A percentile compares a stretch with the other conserved stretches of the same genome.
phyloP scores from a whole-genome alignment of 2,888 invertebrate genomes.

The Reticulitermes lucifugus region DNA sequence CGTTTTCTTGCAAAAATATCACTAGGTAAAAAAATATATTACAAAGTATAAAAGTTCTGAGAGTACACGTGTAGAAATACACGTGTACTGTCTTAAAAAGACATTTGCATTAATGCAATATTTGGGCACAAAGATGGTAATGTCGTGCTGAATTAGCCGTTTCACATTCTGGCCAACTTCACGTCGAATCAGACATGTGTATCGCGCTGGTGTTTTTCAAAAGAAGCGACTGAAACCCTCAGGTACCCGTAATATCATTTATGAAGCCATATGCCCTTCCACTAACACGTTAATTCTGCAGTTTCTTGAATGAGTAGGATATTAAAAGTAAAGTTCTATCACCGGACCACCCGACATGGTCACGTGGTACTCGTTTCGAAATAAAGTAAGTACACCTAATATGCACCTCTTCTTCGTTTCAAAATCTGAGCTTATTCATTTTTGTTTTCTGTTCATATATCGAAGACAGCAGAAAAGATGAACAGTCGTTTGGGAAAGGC shows the following conservation, averaged over 20 bases:
- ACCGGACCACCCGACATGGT: conserved; percentile 20
- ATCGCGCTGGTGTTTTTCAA: not conserved
- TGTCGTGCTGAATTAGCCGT: not conserved
- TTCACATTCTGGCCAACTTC: conserved; percentile 1
- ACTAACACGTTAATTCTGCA: not conserved
- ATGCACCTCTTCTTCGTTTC: not conserved
- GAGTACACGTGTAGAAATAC: not conserved
- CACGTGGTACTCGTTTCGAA: not conserved
- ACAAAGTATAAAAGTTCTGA: conserved; percentile 43
- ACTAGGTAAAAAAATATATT: conserved; percentile 42
- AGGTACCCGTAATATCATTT: conserved; percentile 15
- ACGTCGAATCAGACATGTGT: not conserved
- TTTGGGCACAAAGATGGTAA: not conserved
- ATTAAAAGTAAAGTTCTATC: not conserved
- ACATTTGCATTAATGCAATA: not conserved
- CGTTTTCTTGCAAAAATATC: conserved; percentile 49
- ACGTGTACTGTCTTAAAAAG: not conserved
- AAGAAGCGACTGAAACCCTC: not conserved
- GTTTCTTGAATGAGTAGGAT: conserved; percentile 30
- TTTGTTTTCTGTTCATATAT: not conserved
- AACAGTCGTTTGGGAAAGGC: not conserved
- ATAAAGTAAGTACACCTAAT: not conserved
- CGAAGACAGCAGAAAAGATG: not conserved
- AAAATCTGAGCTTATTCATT: not conserved
- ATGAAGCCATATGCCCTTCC: not conserved